Conservation (phyloP, 2,113 vertebrate species). For the Carlito syrichta region DNA sequence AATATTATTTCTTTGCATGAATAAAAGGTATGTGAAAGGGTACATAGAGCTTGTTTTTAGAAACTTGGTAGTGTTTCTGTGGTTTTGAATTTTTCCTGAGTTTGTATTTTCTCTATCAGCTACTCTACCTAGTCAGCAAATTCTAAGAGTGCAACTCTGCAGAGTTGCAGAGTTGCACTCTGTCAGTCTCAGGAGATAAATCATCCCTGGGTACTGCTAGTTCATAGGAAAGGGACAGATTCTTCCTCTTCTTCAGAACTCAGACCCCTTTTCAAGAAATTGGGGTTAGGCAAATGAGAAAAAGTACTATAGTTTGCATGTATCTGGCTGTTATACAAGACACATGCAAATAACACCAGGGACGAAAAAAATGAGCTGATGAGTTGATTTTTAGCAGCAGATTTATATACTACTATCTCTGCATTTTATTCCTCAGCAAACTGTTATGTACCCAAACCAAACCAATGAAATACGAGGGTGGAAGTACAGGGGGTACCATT, state of each 20-base stretch:
- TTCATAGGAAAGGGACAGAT: not conserved
- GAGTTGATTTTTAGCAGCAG: not conserved
- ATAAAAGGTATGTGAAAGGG: not conserved
- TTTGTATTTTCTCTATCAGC: not conserved
- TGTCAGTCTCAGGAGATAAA: not conserved
- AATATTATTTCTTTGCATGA: not conserved
- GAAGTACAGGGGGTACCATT: fast-evolving
- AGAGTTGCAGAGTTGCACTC: not conserved
- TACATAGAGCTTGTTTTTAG: not conserved
- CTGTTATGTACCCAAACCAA: not conserved
- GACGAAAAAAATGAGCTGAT: not conserved
- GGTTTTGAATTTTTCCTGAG: not conserved
- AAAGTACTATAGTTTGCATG: not conserved
- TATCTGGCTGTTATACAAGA: not conserved
- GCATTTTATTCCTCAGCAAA: not conserved
- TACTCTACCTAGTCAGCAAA: constrained; percentile 1
- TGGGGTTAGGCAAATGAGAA: not conserved
- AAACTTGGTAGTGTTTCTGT: not conserved
- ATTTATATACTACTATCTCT: not conserved
- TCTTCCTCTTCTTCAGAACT: not conserved
- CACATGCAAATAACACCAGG: not conserved
- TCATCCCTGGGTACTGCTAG: not conserved
- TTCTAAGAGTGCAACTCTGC: not conserved
- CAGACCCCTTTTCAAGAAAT: not conserved
- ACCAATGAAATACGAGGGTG: not conserved